These are phyloP conservation scores for Nysson spinosus DNA, from an alignment of 2,888 invertebrate genomes.

Conservation along the genomic window DNA sequence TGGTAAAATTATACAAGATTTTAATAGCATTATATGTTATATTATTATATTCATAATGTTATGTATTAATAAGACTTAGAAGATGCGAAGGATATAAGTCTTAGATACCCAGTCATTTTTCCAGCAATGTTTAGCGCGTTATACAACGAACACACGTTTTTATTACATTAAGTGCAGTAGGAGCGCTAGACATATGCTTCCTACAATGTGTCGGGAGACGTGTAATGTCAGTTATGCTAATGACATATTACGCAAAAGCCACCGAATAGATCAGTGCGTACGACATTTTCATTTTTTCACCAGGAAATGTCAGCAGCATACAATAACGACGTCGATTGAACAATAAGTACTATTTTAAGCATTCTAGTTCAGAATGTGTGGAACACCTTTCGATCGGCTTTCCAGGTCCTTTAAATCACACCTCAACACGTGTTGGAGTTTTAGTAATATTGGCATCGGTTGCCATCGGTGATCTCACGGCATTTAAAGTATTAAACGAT, in stretches of 20 bases:
- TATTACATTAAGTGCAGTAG: not conserved
- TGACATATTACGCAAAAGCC: slow-evolving; percentile 8
- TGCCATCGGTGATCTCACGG: no score
- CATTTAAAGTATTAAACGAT: no score
- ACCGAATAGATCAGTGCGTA: slow-evolving; percentile 3
- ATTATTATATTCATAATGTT: no score
- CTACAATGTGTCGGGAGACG: slow-evolving; percentile 3
- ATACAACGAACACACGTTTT: not conserved
- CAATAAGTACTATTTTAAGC: not conserved
- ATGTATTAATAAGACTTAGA: no score
- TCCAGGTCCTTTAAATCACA: no score
- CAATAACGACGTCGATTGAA: not conserved
- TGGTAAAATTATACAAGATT: no score
- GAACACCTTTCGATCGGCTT: not conserved
- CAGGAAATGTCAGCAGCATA: slow-evolving; percentile 2
- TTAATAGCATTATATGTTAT: no score
- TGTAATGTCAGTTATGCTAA: slow-evolving; percentile 17
- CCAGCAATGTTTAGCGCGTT: no score
- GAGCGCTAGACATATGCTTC: not conserved
- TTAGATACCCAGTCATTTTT: no score
- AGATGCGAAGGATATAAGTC: no score
- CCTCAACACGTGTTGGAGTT: no score
- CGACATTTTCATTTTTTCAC: not conserved
- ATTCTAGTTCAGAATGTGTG: not conserved
- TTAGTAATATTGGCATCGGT: no score